These are phyloP conservation scores for Tyria jacobaeae DNA, from an alignment of 2,888 invertebrate genomes.

Conservation along the genomic window DNA sequence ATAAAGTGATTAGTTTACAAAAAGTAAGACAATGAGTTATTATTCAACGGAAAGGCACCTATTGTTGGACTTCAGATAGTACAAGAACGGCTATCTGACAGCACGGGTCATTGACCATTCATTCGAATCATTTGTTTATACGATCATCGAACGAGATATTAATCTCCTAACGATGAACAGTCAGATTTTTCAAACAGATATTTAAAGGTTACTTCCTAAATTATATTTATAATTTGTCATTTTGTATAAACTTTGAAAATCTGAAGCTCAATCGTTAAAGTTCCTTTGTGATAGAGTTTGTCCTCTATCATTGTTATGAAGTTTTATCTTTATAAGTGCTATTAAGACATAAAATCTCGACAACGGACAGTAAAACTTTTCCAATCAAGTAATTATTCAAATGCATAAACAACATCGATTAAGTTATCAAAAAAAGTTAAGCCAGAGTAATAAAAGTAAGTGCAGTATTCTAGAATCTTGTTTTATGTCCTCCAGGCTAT, in stretches of 20 bases:
- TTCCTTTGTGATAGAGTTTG: conserved; percentile 42
- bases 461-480: conserved; percentile 39
- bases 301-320: conserved; percentile 46
- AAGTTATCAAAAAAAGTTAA: conserved; percentile 36
- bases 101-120: conserved; percentile 73
- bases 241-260: conserved; percentile 51
- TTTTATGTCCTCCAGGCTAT: conserved; percentile 41
- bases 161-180: conserved; percentile 78
- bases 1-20: conserved; percentile 86
- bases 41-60: conserved; percentile 79
- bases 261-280: conserved; percentile 52
- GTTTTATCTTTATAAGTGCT: conserved; percentile 34
- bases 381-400: conserved; percentile 38
- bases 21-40: conserved; percentile 86
- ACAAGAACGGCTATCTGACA: conserved; percentile 70
- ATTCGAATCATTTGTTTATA: conserved; percentile 82
- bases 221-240: conserved; percentile 73
- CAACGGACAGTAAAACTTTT: conserved; percentile 31
- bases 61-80: conserved; percentile 75
- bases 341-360: conserved; percentile 48
- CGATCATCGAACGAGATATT: conserved; percentile 78
- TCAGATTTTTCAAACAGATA: conserved; percentile 75
- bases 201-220: conserved; percentile 67
- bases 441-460: conserved; percentile 45
- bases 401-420: conserved; percentile 41